Base-by-base conservation (phyloP, 2,113 vertebrate species). In the Diglossa brunneiventris region DNA sequence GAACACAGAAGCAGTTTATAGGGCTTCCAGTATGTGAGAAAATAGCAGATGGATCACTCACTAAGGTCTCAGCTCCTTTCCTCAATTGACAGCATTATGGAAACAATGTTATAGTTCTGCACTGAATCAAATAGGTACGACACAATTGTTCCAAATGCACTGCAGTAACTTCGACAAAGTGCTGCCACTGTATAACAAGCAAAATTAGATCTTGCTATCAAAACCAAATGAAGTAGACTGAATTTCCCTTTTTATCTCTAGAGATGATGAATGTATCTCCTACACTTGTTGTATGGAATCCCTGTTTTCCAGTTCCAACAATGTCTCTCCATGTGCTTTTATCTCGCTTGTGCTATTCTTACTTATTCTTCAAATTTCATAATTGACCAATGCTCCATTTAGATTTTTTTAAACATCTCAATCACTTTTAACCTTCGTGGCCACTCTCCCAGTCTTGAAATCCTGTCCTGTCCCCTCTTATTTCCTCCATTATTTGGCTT, bases 1-100 rank as follows among this genome's bases (percentile, higher is more conserved):
- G 67, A 90, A 83, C 75, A 92, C 18, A 87, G 72, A 88, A 93
- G 85, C 83, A 83, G 72, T 49, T 90, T 69, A 83, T 23, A 77
- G 79, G 10, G 58, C 94, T 93, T 90, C 70, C 15, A 59, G 16
- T 14, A 55, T 0, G 28, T 26, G 46, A 66, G 58, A 83, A 85
- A 90, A 87, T 0, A 75, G 77, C 66, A 95, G 77, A 77, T 10
- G 26, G 42, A 87, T 59, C 55, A n/a, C 17, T 53, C 5, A 0
- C 64, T 58, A 92, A 47, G 50, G 67, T 62, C 55, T 90, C 63
- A 8, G 69, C 56, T 96, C 61, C 16, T 59, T 86, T 42, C 35
- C 42, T 37, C 41, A 61, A 10, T 8, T 8, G 24, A 85, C 30
- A 87, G 63, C 75, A 67, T 73, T n/a, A 72, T 3, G 35, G 76